Base-by-base conservation (phyloP, 2,888 invertebrate species). In the Caenorhabditis sp. region DNA sequence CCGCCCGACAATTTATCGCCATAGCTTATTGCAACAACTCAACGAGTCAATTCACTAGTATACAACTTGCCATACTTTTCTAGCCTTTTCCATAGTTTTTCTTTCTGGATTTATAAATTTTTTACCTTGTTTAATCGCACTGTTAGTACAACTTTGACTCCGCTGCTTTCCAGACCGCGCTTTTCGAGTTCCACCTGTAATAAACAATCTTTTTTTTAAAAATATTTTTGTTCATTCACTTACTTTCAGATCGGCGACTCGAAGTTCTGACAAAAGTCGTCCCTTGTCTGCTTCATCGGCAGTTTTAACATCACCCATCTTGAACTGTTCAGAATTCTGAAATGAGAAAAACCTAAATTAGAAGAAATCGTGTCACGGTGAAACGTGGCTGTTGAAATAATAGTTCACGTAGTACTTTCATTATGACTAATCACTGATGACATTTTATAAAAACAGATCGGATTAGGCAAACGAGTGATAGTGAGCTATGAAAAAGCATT, bases 141-240 rank as follows among this genome's bases (percentile, higher is more conserved):
- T 53, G 93, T 91, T 67, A 95, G 90, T 88, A 94, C 94, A 0
- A 93, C 91, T 85, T 95, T 94, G 27, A 95, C 89, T 89, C 94
- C 96, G 90, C 94, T 94, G 26, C 92, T 91, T 88, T 92, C 93
- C 63, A 93, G 90, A 86, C 91, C 92, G 23, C 96, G 91, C 1
- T 93, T 93, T 70, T 92, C 92, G 82, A 97, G 89, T 88, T 96
- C 79, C 3, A 43, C n/a, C 72, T 72, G 56, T 7, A 70, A 66
- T 50, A 36, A 62, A 17, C 43, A 10, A 56, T 21, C 2, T 10
- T 4, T 5, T 58, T 20, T n/a, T n/a, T n/a, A n/a, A n/a, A 14
- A 58, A 20, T 2, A 20, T 20, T n/a, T 7, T 1, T 58, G 12
- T 36, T 2, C 7, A 20, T 20, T 20, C 14, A 50, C 7, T 14